Evolutionary conservation across 2,797 vertebrate genomes (phyloP), one percentile per base, ranked within the genome.

Genomic region (Acanthopagrus latus): DNA sequence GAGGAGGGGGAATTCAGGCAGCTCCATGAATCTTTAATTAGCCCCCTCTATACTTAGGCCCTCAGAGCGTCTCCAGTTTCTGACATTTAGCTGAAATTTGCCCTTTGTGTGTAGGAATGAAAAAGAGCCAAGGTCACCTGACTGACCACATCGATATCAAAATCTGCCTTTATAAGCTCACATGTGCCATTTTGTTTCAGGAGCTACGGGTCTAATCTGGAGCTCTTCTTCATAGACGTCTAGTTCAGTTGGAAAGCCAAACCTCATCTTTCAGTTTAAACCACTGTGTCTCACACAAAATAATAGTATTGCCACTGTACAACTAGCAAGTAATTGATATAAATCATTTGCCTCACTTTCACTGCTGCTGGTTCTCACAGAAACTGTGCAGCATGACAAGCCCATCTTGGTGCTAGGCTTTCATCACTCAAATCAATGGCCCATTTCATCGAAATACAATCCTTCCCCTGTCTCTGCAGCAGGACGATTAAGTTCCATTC

Each of bases 11-110:
- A 74, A 87, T 89, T 87, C 83, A 90, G 88, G 83, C 90, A 86
- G 85, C 85, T 75, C 85, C 92, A 96, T 96, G 79, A 94, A 96
- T 96, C 91, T 95, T 96, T 96, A 94, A 96, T 95, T 72, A 90
- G 85, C 78, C 88, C 83, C 83, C 89, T 93, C 92, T 92, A 93
- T 94, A 93, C 90, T 91, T 90, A 91, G 94, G 91, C 90, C 89
- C 87, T 83, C 86, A 74, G 87, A 83, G 91, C 89, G 38, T 94
- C 94, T 96, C 94, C 76, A 89, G 89, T 96, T 95, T 93, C 94
- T 88, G 91, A 95, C 90, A 94, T 94, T 94, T 93, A 95, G 94
- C 95, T 92, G 92, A 94, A 95, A 95, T 93, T 75, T 91, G 85
- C 78, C 92, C 92, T 94, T 92, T 92, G 78, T 85, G 80, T 43